Conservation (phyloP, 2,113 vertebrate species). For the Entelurus aequoreus region DNA sequence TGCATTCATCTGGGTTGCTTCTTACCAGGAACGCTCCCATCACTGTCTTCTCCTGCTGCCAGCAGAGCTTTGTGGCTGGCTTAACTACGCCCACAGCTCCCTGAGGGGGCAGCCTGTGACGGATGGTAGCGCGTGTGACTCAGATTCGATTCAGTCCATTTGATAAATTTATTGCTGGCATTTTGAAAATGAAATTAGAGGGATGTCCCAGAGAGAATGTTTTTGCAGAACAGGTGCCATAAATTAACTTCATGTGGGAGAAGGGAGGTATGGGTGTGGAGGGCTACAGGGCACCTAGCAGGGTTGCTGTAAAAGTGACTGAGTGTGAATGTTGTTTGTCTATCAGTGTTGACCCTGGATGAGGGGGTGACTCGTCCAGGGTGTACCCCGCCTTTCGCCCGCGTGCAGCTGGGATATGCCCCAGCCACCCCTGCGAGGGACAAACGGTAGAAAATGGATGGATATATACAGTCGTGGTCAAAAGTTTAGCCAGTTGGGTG, state of each 20-base stretch:
- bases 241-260: conserved; percentile 69
- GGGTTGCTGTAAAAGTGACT: conserved; percentile 32
- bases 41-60: conserved; percentile 39
- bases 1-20: conserved; percentile 36
- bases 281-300: conserved; percentile 8
- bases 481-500: too few species aligned
- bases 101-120: conserved; percentile 64
- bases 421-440: too few species aligned
- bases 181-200: conserved; percentile 74
- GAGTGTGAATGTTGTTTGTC: conserved; percentile 20
- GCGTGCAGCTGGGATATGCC: too few species aligned
- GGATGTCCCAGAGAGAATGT: conserved; percentile 63
- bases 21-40: conserved; percentile 16
- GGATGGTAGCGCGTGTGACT: conserved; percentile 65
- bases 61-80: conserved; percentile 55
- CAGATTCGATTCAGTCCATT: conserved; percentile 65
- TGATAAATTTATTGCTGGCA: conserved; percentile 71
- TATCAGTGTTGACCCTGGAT: too few species aligned
- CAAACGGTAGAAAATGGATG: too few species aligned
- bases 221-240: conserved; percentile 68
- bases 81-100: conserved; percentile 62
- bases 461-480: too few species aligned
- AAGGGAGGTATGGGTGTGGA: conserved; percentile 16
- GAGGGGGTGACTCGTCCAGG: too few species aligned
- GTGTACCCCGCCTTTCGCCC: too few species aligned